Conservation (phyloP, 2,113 vertebrate species). For the Arvicanthis niloticus region DNA sequence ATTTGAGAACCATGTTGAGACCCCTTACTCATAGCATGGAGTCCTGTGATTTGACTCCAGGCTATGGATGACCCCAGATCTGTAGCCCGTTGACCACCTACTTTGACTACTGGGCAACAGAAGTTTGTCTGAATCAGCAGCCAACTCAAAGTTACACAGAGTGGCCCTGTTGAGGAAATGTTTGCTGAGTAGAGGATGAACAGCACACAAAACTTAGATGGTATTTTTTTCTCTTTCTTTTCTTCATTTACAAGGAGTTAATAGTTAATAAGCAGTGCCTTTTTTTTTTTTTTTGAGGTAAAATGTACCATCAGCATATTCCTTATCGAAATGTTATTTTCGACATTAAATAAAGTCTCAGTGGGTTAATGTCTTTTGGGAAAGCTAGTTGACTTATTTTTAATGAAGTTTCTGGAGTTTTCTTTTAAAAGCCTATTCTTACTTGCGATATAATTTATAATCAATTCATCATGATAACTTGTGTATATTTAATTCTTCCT, state of each 20-base stretch:
- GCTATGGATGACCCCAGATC: background rate
- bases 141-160: background rate
- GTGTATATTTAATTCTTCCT: background rate
- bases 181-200: slow-evolving; percentile 43
- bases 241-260: slow-evolving; percentile 62
- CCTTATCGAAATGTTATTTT: slow-evolving; percentile 71
- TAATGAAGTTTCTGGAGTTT: slow-evolving; percentile 35
- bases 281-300: slow-evolving; percentile 31
- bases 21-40: background rate
- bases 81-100: background rate
- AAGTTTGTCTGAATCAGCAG: background rate
- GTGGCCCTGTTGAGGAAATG: slow-evolving; percentile 21
- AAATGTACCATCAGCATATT: slow-evolving; percentile 70
- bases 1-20: background rate
- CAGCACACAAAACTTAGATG: slow-evolving; percentile 39
- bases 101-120: background rate
- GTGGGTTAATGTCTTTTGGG: slow-evolving; percentile 36
- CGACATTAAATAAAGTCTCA: slow-evolving; percentile 32
- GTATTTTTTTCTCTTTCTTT: slow-evolving; percentile 57
- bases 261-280: slow-evolving; percentile 43
- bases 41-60: background rate
- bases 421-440: background rate
- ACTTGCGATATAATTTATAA: background rate
- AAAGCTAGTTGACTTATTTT: slow-evolving; percentile 57
- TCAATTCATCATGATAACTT: background rate